These are phyloP conservation scores for Xyliphius kryptos DNA, from an alignment of 2,113 vertebrate species.

Conservation along the genomic window DNA sequence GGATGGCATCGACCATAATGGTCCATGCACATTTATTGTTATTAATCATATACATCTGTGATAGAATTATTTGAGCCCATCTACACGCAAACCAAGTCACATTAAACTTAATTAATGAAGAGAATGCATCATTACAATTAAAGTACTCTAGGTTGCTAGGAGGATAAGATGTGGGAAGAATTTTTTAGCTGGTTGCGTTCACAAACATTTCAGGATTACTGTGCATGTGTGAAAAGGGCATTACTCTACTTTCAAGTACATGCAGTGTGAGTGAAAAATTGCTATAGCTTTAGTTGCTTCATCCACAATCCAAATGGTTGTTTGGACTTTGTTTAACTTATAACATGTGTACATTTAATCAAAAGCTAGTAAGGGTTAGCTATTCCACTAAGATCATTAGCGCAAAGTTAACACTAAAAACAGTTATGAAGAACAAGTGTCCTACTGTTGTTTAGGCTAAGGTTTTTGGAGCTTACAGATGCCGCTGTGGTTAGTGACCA, in stretches of 20 bases:
- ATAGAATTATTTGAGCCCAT: too few relatives aligned
- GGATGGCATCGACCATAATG: too few relatives aligned
- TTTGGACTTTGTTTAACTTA: background rate
- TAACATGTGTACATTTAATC: background rate
- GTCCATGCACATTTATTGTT: too few relatives aligned
- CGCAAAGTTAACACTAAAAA: background rate
- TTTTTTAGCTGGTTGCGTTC: too few relatives aligned
- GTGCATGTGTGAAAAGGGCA: too few relatives aligned
- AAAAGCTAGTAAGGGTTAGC: constrained; percentile 4
- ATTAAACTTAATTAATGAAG: too few relatives aligned
- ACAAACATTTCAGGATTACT: too few relatives aligned
- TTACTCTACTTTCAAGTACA: background rate
- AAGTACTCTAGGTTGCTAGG: too few relatives aligned
- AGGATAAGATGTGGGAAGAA: too few relatives aligned
- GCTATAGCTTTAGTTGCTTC: background rate
- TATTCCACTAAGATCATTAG: background rate
- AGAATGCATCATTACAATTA: too few relatives aligned
- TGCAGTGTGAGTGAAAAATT: constrained; percentile 26
- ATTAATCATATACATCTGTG: too few relatives aligned
- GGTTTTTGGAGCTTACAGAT: background rate
- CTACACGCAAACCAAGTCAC: background rate
- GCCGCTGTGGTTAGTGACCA: background rate
- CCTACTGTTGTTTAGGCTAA: background rate
- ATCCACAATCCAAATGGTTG: background rate
- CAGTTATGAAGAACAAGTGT: background rate